Conservation (phyloP, 1,140 invertebrate species). For the Arion vulgaris region DNA sequence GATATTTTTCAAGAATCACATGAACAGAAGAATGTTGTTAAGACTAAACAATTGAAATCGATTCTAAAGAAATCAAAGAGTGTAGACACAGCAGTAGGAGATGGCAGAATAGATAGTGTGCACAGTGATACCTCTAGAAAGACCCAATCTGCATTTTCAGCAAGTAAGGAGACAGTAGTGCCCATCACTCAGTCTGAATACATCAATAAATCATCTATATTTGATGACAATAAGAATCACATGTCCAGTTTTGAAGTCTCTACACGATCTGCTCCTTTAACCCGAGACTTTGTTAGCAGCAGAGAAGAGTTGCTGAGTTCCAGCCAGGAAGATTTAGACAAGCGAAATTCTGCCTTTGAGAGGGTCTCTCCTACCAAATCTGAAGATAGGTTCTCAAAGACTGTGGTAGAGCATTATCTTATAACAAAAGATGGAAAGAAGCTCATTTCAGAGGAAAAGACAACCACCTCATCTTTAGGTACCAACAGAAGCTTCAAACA, state of each 20-base stretch:
- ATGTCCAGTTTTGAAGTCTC: conserved; percentile 6
- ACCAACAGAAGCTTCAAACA: conserved; percentile 1
- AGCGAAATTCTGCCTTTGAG: background rate
- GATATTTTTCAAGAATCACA: background rate
- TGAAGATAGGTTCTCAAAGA: conserved; percentile 22
- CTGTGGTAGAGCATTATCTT: conserved; percentile 28
- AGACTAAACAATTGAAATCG: conserved; percentile 17
- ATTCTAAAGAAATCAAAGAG: conserved; percentile 15
- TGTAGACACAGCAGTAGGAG: conserved; percentile 14
- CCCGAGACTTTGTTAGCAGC: background rate
- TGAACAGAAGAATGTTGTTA: conserved; percentile 14
- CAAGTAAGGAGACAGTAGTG: conserved; percentile 21
- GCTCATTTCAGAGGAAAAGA: conserved; percentile 30
- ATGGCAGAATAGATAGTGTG: background rate
- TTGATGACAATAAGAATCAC: conserved; percentile 6
- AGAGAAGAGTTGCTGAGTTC: conserved; percentile 9
- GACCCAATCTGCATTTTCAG: background rate
- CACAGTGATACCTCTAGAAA: background rate
- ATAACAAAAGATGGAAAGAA: conserved; percentile 34
- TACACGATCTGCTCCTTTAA: background rate
- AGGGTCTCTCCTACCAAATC: conserved; percentile 14
- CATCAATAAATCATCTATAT: background rate
- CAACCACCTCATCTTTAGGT: conserved; percentile 8
- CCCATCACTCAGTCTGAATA: conserved; percentile 9
- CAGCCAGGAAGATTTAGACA: background rate